Evolutionary conservation across 23 tunicate species (phyloP), one percentile per base, ranked within the genome.

Genomic region (Clavelina lepadiformis): DNA sequence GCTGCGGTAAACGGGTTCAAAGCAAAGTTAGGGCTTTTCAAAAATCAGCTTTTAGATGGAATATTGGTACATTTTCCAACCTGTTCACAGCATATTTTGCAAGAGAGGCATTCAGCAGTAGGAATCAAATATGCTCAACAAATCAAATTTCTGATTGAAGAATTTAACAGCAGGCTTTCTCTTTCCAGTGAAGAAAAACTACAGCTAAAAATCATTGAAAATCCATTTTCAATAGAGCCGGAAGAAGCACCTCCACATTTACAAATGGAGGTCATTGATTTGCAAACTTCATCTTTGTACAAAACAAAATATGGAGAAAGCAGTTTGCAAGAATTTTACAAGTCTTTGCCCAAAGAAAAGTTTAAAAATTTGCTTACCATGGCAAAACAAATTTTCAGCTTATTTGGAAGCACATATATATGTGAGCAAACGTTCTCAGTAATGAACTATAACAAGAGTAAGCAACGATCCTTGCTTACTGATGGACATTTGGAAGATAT

Each of bases 141-240:
- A 11, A 70, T 70, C 49, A 49, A 56, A 70, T 29, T 70, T 49
- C 76, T 70, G 28, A 70, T 23, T n/a, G n/a, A n/a, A n/a, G n/a
- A n/a, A n/a, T n/a, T 70, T 33, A 56, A 56, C 64, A 70, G 34
- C 63, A 70, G 76, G 29, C 76, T 70, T 33, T 19, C 64, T 53
- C 76, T 70, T 70, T 56, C 76, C 49, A 53, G 65, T 55, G 76
- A 55, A 70, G 76, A 56, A 70, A 30, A 70, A 53, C 76, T 70
- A 55, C 76, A 70, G 5, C 47, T 70, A 70, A 70, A 70, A 70
- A 54, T 56, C 23, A 70, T 56, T 70, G 76, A 56, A 55, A 55
- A 70, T 25, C 76, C 46, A 31, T 70, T 70, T 55, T 70, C 76
- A 70, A 56, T 70, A 4, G 47, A 70, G 55, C 76, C 66, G 30